Base-by-base conservation (phyloP, 2,113 vertebrate genomes). In the Zapornia atra region DNA sequence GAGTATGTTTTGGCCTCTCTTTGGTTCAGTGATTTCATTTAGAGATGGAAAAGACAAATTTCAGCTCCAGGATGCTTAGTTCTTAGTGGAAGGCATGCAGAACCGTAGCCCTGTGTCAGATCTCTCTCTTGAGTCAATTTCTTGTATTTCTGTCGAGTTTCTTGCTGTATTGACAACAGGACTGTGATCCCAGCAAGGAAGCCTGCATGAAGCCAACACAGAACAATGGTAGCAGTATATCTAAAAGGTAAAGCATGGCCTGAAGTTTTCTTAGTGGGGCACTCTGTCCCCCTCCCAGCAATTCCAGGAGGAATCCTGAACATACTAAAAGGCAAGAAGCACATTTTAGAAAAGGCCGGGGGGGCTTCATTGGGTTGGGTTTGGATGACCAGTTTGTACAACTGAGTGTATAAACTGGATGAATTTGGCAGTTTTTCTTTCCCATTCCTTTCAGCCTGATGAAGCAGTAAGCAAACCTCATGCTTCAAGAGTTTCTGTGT, bases 351-450 rank as follows among this genome's bases (percentile, higher is more conserved):
- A 79, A 72, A 92, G 54, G 26, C 46, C 59, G 3, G 15, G 42
- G 42, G 20, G 38, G 15, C 26, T 79, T 73, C 31, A 36, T 26
- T 60, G 26, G 8, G 9, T 46, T 90, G 20, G 11, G 17, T 91
- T 84, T 72, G 40, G 26, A 72, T 48, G 59, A 69, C 10, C 13
- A 29, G 31, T 83, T 53, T 91, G 68, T 42, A 95, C 61, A 92
- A 80, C 82, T 42, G 3, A 92, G 46, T 53, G 63, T 76, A 94
- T 92, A 81, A 82, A 34, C 29, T 33, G 24, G 46, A 92, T 90
- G 70, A 25, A 82, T 84, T 92, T 92, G 51, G 9, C 33, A 83
- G 63, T 26, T 59, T 61, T 89, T 96, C 86, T 90, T 75, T 87
- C 56, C 11, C 6, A 28, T 60, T 83, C 57, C 66, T 73, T 57